Conservation (phyloP, 2,113 vertebrate species). For the Seriola dumerili region DNA sequence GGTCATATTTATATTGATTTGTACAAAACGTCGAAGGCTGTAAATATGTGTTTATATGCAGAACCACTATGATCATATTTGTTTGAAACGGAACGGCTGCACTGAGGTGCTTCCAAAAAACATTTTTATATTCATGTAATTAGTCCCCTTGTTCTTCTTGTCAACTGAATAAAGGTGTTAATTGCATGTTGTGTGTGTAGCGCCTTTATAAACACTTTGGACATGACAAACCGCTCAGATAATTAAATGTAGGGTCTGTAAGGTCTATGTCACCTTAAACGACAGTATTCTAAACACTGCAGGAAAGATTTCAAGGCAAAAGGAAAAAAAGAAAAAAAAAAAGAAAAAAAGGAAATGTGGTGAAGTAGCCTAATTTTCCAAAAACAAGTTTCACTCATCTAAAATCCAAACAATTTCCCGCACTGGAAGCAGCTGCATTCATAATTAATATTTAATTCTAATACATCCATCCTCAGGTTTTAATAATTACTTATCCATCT, state of each 20-base stretch:
- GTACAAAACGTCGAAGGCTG: slow-evolving; percentile 87
- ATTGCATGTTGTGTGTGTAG: slow-evolving; percentile 71
- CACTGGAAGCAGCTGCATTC: not conserved
- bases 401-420: not conserved
- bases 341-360: not conserved
- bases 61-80: slow-evolving; percentile 86
- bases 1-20: slow-evolving; percentile 88
- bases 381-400: not conserved
- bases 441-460: not conserved
- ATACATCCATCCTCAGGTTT: not conserved
- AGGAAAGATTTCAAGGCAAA: too few relatives aligned
- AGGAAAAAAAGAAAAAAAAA: not conserved
- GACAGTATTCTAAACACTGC: not conserved
- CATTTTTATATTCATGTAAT: slow-evolving; percentile 83
- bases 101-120: slow-evolving; percentile 75
- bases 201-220: slow-evolving; percentile 43
- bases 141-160: slow-evolving; percentile 83
- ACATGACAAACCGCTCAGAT: not conserved
- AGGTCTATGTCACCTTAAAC: not conserved
- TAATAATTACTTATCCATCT: not conserved
- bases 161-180: slow-evolving; percentile 86
- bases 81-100: slow-evolving; percentile 76
- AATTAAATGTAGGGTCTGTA: not conserved
- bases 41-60: slow-evolving; percentile 87
- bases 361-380: not conserved